These are phyloP conservation scores for Alosa alosa DNA, from an alignment of 2,113 vertebrate genomes.

Conservation along the genomic window DNA sequence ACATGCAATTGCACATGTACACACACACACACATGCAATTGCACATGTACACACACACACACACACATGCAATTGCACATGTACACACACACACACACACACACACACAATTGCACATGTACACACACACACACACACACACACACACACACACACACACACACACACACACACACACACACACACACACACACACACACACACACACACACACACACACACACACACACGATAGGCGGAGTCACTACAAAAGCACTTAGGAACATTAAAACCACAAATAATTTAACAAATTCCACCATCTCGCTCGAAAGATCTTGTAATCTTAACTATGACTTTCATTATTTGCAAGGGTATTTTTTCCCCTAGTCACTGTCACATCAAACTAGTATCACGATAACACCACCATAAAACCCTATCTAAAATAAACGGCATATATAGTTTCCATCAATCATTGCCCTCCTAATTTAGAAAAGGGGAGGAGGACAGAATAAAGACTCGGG, in stretches of 20 bases:
- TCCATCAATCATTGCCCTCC: slow-evolving; percentile 44
- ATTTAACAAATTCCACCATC: not conserved
- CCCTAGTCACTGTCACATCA: not conserved
- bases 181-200: not conserved
- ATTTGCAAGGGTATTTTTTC: not conserved
- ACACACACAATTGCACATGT: not conserved
- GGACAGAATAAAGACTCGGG: slow-evolving; percentile 25
- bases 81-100: no score
- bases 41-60: not conserved
- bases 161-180: not conserved
- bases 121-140: no score
- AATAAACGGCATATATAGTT: slow-evolving; percentile 54
- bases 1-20: no score
- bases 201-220: not conserved
- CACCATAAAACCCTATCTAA: slow-evolving; percentile 44
- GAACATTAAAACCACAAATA: not conserved
- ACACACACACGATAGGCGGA: not conserved
- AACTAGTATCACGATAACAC: not conserved
- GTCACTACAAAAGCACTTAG: not conserved
- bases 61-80: not conserved
- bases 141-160: not conserved
- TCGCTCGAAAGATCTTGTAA: not conserved
- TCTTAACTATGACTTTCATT: slow-evolving; percentile 14
- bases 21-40: not conserved
- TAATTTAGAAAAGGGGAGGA: not conserved